Conservation (phyloP, 2,888 invertebrate species). For the Pilophorus perplexus region DNA sequence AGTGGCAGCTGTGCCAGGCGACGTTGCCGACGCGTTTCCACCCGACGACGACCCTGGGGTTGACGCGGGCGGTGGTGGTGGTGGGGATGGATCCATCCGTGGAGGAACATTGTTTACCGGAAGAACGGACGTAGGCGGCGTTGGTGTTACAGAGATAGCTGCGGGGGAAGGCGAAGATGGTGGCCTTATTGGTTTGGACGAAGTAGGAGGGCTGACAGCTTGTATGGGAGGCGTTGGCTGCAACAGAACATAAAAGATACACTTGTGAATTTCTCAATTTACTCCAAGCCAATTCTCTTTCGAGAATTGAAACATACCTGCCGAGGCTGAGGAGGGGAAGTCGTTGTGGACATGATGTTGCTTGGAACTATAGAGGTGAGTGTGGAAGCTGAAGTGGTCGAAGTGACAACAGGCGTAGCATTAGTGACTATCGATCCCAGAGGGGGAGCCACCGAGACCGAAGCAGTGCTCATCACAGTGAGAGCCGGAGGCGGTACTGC, state of each 20-base stretch:
- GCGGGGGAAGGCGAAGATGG: conserved; percentile 18
- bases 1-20: conserved; percentile 51
- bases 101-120: conserved; percentile 50
- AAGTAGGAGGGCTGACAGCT: conserved; percentile 6
- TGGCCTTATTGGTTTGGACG: conserved; percentile 6
- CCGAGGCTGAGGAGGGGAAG: conserved; percentile 26
- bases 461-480: conserved; percentile 50
- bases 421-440: conserved; percentile 50
- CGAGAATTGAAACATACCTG: too few relatives aligned
- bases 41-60: conserved; percentile 45
- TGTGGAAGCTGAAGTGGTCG: conserved; percentile 48
- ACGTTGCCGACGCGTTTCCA: conserved; percentile 49
- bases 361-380: conserved; percentile 16
- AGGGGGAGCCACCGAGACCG: conserved; percentile 48
- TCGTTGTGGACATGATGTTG: conserved; percentile 24
- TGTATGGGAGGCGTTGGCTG: conserved; percentile 19
- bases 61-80: conserved; percentile 40
- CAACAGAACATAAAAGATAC: background rate
- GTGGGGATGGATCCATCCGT: conserved; percentile 46
- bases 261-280: too few relatives aligned
- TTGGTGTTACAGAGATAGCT: conserved; percentile 14
- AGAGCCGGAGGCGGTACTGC: conserved; percentile 47
- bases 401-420: conserved; percentile 49
- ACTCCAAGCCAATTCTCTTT: too few relatives aligned
- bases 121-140: conserved; percentile 49